phyloP scores from a whole-genome alignment of 2,113 vertebrate genomes.

The Albula goreensis region DNA sequence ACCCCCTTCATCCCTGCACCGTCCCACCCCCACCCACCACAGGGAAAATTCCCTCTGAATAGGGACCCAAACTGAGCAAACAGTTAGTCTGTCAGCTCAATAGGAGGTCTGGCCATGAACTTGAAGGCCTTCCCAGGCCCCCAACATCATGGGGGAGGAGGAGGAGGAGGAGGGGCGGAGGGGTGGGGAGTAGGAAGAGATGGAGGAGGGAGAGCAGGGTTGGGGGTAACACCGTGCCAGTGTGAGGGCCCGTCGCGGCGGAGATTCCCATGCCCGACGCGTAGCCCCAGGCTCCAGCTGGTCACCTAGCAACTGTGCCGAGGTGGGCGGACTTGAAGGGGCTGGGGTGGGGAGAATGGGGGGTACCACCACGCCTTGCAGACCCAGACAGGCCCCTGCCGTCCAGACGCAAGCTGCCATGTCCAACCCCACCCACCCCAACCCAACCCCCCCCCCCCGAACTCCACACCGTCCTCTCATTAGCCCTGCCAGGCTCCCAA shows the following conservation, averaged over 20 bases:
- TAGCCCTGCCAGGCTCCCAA: not conserved
- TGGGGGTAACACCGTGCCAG: not conserved
- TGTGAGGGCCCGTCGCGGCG: not conserved
- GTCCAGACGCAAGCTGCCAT: constrained; percentile 11
- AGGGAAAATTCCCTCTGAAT: constrained; percentile 55
- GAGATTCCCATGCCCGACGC: constrained; percentile 15
- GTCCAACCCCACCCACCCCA: not conserved
- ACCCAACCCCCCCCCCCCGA: not conserved
- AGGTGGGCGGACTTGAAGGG: not conserved
- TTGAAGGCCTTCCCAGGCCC: constrained; percentile 77
- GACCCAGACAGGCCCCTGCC: not conserved
- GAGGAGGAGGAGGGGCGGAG: constrained; percentile 20
- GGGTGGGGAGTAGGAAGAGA: not conserved
- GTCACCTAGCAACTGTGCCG: constrained; percentile 23
- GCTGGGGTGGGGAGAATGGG: not conserved
- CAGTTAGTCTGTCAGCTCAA: constrained; percentile 79
- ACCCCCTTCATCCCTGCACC: too few species aligned
- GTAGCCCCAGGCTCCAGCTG: not conserved
- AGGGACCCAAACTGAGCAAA: constrained; percentile 73
- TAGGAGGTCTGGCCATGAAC: constrained; percentile 78
- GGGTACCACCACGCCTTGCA: not conserved
- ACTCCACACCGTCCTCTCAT: not conserved
- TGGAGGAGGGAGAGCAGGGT: not conserved
- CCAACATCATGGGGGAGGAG: constrained; percentile 61
- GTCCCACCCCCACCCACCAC: constrained; percentile 28